phyloP scores from a whole-genome alignment of 2,888 invertebrate genomes.

The Hedychridium roseum region DNA sequence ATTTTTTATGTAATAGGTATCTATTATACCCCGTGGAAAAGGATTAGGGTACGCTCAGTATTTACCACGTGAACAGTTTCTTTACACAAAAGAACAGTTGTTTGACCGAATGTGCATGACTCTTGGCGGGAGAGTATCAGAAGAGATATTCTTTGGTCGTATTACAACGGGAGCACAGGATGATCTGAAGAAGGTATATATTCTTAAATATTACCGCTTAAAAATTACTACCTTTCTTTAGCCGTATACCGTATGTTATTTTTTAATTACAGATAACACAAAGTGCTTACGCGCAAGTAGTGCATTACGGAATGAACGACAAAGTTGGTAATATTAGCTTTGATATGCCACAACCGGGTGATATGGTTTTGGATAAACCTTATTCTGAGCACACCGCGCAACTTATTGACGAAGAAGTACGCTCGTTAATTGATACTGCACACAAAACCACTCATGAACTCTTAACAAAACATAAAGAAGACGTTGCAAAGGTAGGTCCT shows the following conservation, averaged over 20 bases:
- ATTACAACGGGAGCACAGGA: slow-evolving; percentile 99
- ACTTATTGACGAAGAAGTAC: slow-evolving; percentile 92
- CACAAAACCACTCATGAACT: slow-evolving; percentile 83
- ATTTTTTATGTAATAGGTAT: slow-evolving; percentile 67
- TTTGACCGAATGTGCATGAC: slow-evolving; percentile 99
- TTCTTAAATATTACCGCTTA: neutral
- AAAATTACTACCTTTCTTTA: neutral
- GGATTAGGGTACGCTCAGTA: slow-evolving; percentile 99
- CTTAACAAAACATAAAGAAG: slow-evolving; percentile 79
- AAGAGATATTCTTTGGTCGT: slow-evolving; percentile 93
- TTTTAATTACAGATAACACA: slow-evolving; percentile 71
- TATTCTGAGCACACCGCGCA: slow-evolving; percentile 98
- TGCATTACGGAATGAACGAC: slow-evolving; percentile 97
- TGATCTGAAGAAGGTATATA: slow-evolving; percentile 89
- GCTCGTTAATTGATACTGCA: slow-evolving; percentile 78
- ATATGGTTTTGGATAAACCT: slow-evolving; percentile 93
- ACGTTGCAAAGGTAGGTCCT: slow-evolving; percentile 89
- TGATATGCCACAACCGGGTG: slow-evolving; percentile 92
- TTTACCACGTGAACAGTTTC: slow-evolving; percentile 96
- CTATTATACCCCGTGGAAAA: slow-evolving; percentile 98
- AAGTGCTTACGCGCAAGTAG: slow-evolving; percentile 97
- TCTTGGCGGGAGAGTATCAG: slow-evolving; percentile 95
- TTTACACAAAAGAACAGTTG: slow-evolving; percentile 95
- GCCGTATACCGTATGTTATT: neutral
- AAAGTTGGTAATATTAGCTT: slow-evolving; percentile 97